These are phyloP conservation scores for Macropis europaea DNA, from an alignment of 2,888 invertebrate genomes.

Conservation along the genomic window DNA sequence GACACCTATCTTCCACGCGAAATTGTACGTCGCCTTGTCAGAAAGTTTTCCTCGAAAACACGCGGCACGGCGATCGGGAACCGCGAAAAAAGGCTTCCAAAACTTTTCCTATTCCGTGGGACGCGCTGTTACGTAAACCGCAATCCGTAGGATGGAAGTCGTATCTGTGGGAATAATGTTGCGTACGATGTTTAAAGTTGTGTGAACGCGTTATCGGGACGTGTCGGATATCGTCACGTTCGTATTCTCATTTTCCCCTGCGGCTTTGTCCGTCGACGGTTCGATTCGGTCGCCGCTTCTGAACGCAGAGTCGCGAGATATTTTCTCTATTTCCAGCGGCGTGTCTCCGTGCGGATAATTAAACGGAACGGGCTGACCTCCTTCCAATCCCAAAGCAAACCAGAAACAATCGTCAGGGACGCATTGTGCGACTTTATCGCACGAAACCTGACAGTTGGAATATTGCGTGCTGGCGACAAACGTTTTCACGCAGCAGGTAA, in stretches of 20 bases:
- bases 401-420: constrained; percentile 37
- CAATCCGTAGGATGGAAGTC: no score
- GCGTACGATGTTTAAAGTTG: no score
- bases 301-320: constrained; percentile 17
- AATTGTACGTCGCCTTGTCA: no score
- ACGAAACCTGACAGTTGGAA: constrained; percentile 14
- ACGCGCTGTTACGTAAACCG: constrained; percentile 3
- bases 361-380: constrained; percentile 43
- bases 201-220: neutral
- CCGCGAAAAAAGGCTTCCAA: neutral
- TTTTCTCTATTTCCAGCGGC: constrained; percentile 38
- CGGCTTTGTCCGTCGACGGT: constrained; percentile 11
- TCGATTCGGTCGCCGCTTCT: constrained; percentile 31
- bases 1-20: neutral
- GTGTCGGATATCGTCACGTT: neutral
- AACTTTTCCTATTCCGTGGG: constrained; percentile 38
- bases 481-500: constrained; percentile 24
- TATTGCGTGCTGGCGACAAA: constrained; percentile 2
- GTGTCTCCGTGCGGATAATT: constrained; percentile 40
- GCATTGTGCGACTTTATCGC: constrained; percentile 37
- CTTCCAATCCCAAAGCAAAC: constrained; percentile 14
- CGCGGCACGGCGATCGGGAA: neutral
- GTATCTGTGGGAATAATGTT: no score
- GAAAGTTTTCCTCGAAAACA: neutral
- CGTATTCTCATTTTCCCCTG: constrained; percentile 26